Base-by-base conservation (phyloP, 2,888 invertebrate genomes). In the Melanophora roralis region DNA sequence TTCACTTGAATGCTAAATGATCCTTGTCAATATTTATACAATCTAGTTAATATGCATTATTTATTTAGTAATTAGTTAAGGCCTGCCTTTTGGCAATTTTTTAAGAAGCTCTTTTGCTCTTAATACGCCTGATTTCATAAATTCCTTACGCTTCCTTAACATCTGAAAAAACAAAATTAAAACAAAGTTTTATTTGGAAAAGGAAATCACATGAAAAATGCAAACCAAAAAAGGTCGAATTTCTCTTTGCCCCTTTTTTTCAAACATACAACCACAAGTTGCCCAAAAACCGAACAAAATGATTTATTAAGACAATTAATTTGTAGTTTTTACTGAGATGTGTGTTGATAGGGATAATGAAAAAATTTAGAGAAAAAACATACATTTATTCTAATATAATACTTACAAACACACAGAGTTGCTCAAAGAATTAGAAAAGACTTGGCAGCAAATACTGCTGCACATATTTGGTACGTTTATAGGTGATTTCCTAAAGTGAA, bases 271-370 rank as follows among this genome's bases (percentile, higher is more conserved):
- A 36, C 3, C n/a, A n/a, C n/a, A n/a, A n/a, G n/a, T n/a, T n/a
- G 3, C 11, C n/a, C 23, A 59, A 23, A 36, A 27, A 21, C 16
- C n/a, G 40, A 36, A 43, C 74, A 65, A 51, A 51, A 67, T 67
- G 65, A 59, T 74, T 65, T 67, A 65, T 74, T 51, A 67, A 67
- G 40, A 51, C 57, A 57, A 74, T 59, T 59, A 74, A 59, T 23
- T 53, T 74, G 40, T 23, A 36, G 45, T 59, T 43, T 43, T 34
- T 49, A 36, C 40, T 34, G 12, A 7, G n/a, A 8, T 21, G 16
- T 57, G 34, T 19, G 16, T 27, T 16, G 16, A 9, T 34, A 19
- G 23, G 45, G 1, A 12, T 1, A 38, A 38, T 27, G 3, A 5
- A 27, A 27, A 27, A 27, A 5, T 6, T 6, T 27, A 5, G 3